Percentiles rank a stretch among this genome's conserved stretches.
phyloP scores from a whole-genome alignment of 2,113 vertebrate species.

The Eubucco bourcierii region DNA sequence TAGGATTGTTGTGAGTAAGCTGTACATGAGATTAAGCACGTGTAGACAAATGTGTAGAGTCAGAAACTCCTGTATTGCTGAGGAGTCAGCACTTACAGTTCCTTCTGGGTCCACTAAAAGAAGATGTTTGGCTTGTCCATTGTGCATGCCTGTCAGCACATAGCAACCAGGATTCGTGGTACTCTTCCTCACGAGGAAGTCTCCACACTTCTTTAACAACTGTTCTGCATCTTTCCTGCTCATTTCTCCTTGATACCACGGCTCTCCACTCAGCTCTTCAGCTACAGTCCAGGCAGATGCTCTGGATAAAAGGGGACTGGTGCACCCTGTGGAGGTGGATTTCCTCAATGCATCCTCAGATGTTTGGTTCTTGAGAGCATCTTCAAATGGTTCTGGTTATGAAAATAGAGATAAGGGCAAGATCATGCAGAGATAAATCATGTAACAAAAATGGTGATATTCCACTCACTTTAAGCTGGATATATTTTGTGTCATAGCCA shows the following conservation, averaged over 20 bases:
- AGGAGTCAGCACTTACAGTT: constrained; percentile 80
- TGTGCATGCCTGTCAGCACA: constrained; percentile 95
- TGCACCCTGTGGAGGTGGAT: constrained; percentile 81
- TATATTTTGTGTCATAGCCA: not conserved
- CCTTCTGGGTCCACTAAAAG: constrained; percentile 95
- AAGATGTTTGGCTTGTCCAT: constrained; percentile 91
- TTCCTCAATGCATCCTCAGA: constrained; percentile 78
- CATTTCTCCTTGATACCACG: constrained; percentile 94
- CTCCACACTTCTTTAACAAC: constrained; percentile 87
- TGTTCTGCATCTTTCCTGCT: constrained; percentile 93
- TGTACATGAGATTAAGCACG: not conserved
- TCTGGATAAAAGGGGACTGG: constrained; percentile 84
- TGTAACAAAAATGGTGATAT: not conserved
- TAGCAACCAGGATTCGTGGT: constrained; percentile 93
- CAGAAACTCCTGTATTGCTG: not conserved
- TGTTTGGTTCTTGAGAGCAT: constrained; percentile 86
- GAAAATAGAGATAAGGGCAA: not conserved
- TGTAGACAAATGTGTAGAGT: not conserved
- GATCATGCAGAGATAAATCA: not conserved
- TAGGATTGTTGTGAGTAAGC: not conserved
- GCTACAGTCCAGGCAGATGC: constrained; percentile 74
- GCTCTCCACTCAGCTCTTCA: constrained; percentile 85
- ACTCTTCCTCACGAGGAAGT: constrained; percentile 96
- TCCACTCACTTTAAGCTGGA: not conserved
- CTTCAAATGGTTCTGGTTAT: constrained; percentile 91